phyloP scores from a whole-genome alignment of 2,797 vertebrate species.

The Lutjanus argentimaculatus region DNA sequence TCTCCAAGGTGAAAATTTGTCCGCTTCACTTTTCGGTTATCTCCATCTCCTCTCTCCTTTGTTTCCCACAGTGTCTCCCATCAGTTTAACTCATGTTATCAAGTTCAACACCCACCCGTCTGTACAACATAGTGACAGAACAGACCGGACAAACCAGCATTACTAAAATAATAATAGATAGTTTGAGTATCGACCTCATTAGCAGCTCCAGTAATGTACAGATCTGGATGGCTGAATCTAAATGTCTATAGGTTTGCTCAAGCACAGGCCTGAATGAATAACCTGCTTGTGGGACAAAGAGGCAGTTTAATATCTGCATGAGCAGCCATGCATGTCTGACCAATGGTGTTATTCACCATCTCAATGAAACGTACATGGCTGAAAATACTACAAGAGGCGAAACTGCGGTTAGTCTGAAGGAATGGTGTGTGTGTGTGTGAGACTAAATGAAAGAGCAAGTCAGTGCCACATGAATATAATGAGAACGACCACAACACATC shows the following conservation, averaged over 20 bases:
- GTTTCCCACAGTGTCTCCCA: constrained; percentile 12
- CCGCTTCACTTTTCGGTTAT: constrained; percentile 20
- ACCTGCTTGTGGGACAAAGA: constrained; percentile 20
- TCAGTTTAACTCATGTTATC: constrained; percentile 3
- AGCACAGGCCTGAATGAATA: constrained; percentile 11
- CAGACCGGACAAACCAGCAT: neutral
- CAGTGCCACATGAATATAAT: constrained; percentile 30
- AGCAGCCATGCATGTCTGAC: constrained; percentile 10
- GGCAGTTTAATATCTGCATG: constrained; percentile 13
- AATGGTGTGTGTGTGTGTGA: constrained; percentile 11
- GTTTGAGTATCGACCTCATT: neutral
- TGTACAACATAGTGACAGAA: neutral
- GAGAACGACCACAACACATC: constrained; percentile 17
- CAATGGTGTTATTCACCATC: constrained; percentile 7
- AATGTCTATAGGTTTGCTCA: neutral
- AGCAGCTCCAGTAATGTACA: neutral
- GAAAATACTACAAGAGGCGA: constrained; percentile 19
- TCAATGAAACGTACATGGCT: neutral
- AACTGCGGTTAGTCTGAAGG: constrained; percentile 1
- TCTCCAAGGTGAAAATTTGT: constrained; percentile 52
- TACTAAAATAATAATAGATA: neutral
- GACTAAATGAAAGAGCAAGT: constrained; percentile 30
- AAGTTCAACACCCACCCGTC: neutral
- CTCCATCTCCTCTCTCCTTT: constrained; percentile 21
- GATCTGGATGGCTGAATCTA: neutral